Conservation (phyloP, 37 sponge, comb jelly and placozoan species). For the Agelas oroides region DNA sequence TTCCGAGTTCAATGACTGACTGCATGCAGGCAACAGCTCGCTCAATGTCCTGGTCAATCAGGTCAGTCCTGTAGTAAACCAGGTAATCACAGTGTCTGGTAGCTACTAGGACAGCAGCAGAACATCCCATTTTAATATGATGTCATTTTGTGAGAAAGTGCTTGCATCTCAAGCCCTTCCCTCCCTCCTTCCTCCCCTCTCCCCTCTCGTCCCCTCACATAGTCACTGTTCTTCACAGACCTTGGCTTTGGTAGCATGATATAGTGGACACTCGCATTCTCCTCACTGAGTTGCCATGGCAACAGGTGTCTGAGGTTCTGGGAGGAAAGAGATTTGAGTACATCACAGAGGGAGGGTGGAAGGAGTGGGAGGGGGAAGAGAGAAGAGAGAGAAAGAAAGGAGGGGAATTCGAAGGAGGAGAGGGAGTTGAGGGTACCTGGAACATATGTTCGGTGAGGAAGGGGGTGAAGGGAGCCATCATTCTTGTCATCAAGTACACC, state of each 20-base stretch:
- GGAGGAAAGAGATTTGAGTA: background rate
- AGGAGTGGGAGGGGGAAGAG: background rate
- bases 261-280: slow-evolving; percentile 87
- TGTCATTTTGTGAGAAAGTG: too few relatives aligned
- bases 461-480: slow-evolving; percentile 99
- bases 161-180: too few relatives aligned
- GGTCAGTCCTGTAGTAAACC: slow-evolving; percentile 53
- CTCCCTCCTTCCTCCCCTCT: too few relatives aligned
- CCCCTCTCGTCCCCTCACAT: too few relatives aligned
- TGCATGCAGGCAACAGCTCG: slow-evolving; percentile 87
- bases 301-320: slow-evolving; percentile 65
- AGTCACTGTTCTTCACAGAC: slow-evolving; percentile 6
- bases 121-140: too few relatives aligned
- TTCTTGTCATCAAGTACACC: slow-evolving; percentile 83
- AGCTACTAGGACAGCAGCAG: too few relatives aligned
- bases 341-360: background rate
- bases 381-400: background rate
- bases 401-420: background rate
- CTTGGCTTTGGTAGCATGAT: slow-evolving; percentile 85
- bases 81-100: too few relatives aligned
- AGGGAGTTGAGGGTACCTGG: slow-evolving; percentile 41
- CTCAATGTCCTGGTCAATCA: slow-evolving; percentile 87
- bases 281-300: slow-evolving; percentile 41
- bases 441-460: slow-evolving; percentile 96
- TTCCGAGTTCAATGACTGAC: slow-evolving; percentile 90